Conservation (phyloP, 2,113 vertebrate genomes). For the Tapirus terrestris region DNA sequence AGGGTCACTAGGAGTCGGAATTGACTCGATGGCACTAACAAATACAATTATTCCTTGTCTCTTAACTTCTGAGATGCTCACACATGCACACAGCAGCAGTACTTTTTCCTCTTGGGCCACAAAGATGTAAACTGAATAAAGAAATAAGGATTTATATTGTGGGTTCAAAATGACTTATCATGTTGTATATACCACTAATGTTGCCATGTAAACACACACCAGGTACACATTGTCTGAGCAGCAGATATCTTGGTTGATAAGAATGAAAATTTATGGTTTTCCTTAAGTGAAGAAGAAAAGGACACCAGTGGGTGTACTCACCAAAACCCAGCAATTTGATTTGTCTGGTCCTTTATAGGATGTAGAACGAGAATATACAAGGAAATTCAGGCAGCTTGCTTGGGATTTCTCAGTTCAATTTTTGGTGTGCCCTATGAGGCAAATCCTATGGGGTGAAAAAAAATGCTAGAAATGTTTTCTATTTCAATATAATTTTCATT, state of each 20-base stretch:
- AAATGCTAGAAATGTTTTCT: neutral
- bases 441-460: slow-evolving; percentile 45
- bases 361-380: neutral
- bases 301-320: slow-evolving; percentile 14
- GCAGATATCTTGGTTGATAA: neutral
- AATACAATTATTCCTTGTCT: neutral
- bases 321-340: neutral
- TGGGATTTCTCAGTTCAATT: slow-evolving; percentile 32
- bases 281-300: neutral
- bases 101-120: neutral
- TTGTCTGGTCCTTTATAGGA: neutral
- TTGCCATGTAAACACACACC: neutral
- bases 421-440: neutral
- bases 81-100: neutral
- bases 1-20: too few species aligned
- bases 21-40: too few species aligned
- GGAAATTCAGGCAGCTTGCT: slow-evolving; percentile 30
- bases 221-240: neutral
- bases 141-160: neutral
- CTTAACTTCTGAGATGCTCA: neutral
- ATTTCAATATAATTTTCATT: slow-evolving; percentile 9
- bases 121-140: neutral
- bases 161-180: neutral
- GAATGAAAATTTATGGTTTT: neutral
- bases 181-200: neutral